Base-by-base conservation (phyloP, 1,140 invertebrate species). In the Drosophila subpulchrella region DNA sequence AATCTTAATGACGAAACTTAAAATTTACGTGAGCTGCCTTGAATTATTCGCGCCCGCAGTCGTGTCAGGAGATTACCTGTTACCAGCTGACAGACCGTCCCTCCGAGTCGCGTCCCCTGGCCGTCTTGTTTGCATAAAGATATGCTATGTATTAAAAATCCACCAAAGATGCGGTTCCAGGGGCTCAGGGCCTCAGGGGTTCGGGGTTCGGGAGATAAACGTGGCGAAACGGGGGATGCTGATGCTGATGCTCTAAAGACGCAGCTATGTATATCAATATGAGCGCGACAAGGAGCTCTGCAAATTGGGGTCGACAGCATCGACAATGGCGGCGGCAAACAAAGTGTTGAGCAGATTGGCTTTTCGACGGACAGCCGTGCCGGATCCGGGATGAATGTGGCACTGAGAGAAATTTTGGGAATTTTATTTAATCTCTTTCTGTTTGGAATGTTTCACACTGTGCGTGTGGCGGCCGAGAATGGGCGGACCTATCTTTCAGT, bases 1-100 rank as follows among this genome's bases (percentile, higher is more conserved):
- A 88, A 88, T 88, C 83, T 88, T 88, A 88, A 88, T 88, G 83
- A 88, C 84, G 84, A 88, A 88, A 88, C 83, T 88, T 88, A 89
- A 88, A 88, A 89, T 88, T 83, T 89, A 88, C 83, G 83, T 88
- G 83, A 88, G 83, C 84, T 88, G 83, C 80, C 61, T 88, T 80
- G 84, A 79, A 72, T 86, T 79, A 83, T 88, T 75, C 75, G 72
- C 60, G 58, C 36, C 47, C 44, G 32, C 32, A 54, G 54, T 42
- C 44, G 46, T 67, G 47, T 12, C 24, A 63, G 79, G 53, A 68
- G 79, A 88, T 86, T 86, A 86, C 83, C 83, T 86, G 83, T 83
- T 66, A 77, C 60, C 83, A 63, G 70, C 71, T 63, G 59, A 47
- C 56, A 65, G 30, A 10, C 32, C 36, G 17, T n/a, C 15, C 12